Base-by-base conservation (phyloP, 2,797 vertebrate genomes). In the Pterois miles region DNA sequence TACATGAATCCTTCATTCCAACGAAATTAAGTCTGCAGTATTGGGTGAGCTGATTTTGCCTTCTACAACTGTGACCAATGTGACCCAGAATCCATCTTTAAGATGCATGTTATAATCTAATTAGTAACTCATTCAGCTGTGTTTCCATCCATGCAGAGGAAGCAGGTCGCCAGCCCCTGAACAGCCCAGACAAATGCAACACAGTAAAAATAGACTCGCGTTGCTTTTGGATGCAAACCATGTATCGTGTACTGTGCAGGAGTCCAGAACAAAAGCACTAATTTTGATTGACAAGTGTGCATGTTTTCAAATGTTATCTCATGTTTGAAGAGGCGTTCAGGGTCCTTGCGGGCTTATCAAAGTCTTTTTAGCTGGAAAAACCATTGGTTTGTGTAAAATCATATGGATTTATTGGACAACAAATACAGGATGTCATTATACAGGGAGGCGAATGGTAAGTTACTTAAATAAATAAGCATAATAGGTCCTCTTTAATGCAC, bases 81-180 rank as follows among this genome's bases (percentile, higher is more conserved):
- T 88, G 87, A 90, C 80, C 87, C 79, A 81, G 78, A 86, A 87
- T 89, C 80, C 48, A 52, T 66, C 69, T 76, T 81, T 68, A 81
- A 80, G 79, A 82, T 12, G 52, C 57, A 27, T 52, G 31, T 72
- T 67, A 4, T 86, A 85, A 91, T 86, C 79, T 25, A 43, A 82
- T 89, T 76, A 88, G 72, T 20, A 40, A 53, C 33, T 81, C 76
- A 76, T 77, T 87, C 46, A 70, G 69, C 34, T 69, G 56, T 40
- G 38, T 82, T 81, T 70, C 53, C 68, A 83, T 79, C 65, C 58
- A 80, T 80, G 76, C 84, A 76, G 75, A 78, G 79, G 82, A 89
- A 87, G 67, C 82, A 80, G 81, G 74, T 88, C 83, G 67, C 22
- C 70, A 80, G 72, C 72, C 40, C 22, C 73, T 11, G 20, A 77